A percentile compares a stretch with the other conserved stretches of the same genome.
phyloP scores from a whole-genome alignment of 2,888 invertebrate species.

The Archaeoteleia sp. region DNA sequence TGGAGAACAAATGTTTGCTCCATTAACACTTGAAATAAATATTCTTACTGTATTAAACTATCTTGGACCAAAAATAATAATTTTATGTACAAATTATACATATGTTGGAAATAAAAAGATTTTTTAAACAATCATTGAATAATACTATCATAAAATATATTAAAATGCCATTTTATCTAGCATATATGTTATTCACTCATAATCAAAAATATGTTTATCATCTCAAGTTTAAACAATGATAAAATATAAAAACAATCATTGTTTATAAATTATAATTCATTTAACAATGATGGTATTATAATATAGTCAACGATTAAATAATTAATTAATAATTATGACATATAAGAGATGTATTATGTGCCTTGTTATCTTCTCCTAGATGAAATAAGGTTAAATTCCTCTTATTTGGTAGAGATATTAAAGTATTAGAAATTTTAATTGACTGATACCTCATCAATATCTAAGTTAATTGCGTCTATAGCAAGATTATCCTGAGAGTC shows the following conservation, averaged over 20 bases:
- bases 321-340: slow-evolving; percentile 1
- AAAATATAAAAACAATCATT: no score
- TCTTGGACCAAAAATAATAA: no score
- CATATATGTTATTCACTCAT: no score
- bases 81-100: no score
- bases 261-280: not conserved
- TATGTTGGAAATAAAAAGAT: no score
- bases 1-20: no score
- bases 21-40: no score
- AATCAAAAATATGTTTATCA: no score
- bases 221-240: not conserved
- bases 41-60: no score
- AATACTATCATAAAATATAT: no score
- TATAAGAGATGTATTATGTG: not conserved
- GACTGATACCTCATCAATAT: slow-evolving; percentile 81
- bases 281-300: not conserved
- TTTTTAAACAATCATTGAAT: slow-evolving; percentile 6
- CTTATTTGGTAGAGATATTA: slow-evolving; percentile 9
- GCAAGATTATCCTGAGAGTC: slow-evolving; percentile 82
- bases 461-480: slow-evolving; percentile 78
- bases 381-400: slow-evolving; percentile 37
- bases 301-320: no score
- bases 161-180: no score
- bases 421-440: slow-evolving; percentile 10
- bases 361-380: slow-evolving; percentile 9